Evolutionary conservation across 1,140 invertebrate genomes (phyloP), one percentile per base, ranked within the genome.

Genomic region (Coelopa frigida): DNA sequence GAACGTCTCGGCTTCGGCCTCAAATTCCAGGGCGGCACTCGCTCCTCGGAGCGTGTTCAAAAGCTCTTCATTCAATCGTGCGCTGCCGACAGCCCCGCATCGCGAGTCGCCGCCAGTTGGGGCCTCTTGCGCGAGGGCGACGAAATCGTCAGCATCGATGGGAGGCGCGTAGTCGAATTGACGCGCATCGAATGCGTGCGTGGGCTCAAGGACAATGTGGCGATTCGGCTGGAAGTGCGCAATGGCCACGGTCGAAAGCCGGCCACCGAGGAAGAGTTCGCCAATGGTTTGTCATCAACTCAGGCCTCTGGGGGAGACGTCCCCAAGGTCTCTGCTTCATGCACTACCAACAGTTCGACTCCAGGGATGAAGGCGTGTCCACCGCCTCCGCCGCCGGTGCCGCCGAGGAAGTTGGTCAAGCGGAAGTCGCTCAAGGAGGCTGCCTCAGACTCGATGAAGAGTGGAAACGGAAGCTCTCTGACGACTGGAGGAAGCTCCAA

Each of bases 1-100:
- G 91, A 94, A 67, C 78, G 88, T 31, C 71, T 96, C 1, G 92
- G 92, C 0, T 88, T 96, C 59, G 89, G 89, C 0, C 70, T 95
- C 0, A 89, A 91, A 63, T 94, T 96, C 63, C 89, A 94, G 70
- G 90, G 89, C 24, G 89, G 88, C 4, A 83, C 84, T 4, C 82
- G 83, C 50, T 83, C 81, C 18, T 75, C 75, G 10, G 85, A 90
- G 59, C 78, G 78, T 38, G 80, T 87, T 4, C 70, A 76, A 7
- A 76, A 83, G 48, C 74, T 95, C 15, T 84, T 89, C 41, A 89
- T 95, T 42, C 89, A 94, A 59, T 91, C 87, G 53, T 89, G 91
- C 61, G 88, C 89, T 18, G 77, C 82, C 21, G 84, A 89, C 48
- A 92, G 89, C 64, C 91, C 91, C 7, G 89, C 90, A 6, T 86